Conservation (phyloP, 2,888 invertebrate genomes). For the Trachelus troglodyta region DNA sequence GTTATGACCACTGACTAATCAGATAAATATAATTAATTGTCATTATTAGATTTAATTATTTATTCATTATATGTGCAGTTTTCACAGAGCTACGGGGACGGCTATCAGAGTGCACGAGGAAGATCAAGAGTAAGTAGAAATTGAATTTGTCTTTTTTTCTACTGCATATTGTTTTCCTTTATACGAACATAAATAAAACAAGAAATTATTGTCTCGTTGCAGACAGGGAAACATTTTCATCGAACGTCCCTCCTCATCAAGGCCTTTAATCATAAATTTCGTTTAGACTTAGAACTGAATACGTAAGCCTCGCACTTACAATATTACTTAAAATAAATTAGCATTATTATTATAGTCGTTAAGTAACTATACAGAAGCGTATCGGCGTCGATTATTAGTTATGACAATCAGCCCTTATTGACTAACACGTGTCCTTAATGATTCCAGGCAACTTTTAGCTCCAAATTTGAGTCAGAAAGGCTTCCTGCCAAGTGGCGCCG, state of each 20-base stretch:
- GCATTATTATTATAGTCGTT: not conserved
- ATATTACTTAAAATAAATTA: not conserved
- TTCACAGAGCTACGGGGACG: slow-evolving; percentile 66
- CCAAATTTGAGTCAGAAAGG: slow-evolving; percentile 93
- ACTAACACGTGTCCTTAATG: slow-evolving; percentile 44
- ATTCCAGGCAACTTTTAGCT: slow-evolving; percentile 90
- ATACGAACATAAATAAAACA: not conserved
- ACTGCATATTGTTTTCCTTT: slow-evolving; percentile 30
- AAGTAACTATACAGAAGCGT: not conserved
- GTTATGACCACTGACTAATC: slow-evolving; percentile 31
- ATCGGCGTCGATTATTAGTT: not conserved
- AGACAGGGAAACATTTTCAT: slow-evolving; percentile 94
- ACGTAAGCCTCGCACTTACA: slow-evolving; percentile 75
- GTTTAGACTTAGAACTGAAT: slow-evolving; percentile 95
- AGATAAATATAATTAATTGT: not conserved
- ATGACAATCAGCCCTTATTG: not conserved
- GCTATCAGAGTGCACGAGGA: slow-evolving; percentile 67
- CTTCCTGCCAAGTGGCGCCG: slow-evolving; percentile 86
- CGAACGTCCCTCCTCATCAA: slow-evolving; percentile 95
- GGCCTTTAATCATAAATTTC: slow-evolving; percentile 96
- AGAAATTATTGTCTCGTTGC: slow-evolving; percentile 68
- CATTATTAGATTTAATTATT: not conserved
- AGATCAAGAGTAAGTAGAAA: slow-evolving; percentile 70
- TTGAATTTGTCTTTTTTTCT: slow-evolving; percentile 21
- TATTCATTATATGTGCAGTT: slow-evolving; percentile 41